Evolutionary conservation across 2,888 invertebrate species (phyloP).

Genomic region (Metacarcinus magister): DNA sequence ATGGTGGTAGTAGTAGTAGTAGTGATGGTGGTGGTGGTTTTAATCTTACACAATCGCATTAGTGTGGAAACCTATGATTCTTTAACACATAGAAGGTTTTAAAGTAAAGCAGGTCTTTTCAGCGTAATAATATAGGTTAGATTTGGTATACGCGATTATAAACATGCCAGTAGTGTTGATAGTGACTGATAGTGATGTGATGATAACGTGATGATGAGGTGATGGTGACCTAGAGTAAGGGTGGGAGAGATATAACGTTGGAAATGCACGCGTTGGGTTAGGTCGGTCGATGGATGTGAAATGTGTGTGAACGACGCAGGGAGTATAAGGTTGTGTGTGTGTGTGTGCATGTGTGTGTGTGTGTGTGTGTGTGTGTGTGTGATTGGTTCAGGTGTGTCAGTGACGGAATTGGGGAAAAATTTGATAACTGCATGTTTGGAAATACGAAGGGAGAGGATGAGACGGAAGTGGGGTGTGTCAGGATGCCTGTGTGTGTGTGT

Average conservation of each 20-base stretch:
- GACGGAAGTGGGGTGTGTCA: too few relatives aligned
- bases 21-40: neutral
- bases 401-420: neutral
- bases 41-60: neutral
- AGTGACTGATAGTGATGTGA: neutral
- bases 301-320: neutral
- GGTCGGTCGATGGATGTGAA: neutral
- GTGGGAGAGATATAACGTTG: neutral
- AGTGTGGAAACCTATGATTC: too few relatives aligned
- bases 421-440: neutral
- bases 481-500: neutral
- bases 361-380: conserved; percentile 11
- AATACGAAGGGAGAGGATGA: neutral
- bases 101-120: too few relatives aligned
- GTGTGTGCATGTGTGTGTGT: conserved; percentile 49
- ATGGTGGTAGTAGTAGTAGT: neutral
- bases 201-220: too few relatives aligned
- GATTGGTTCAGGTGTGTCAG: neutral
- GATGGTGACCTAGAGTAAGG: too few relatives aligned
- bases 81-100: too few relatives aligned
- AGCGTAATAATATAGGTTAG: too few relatives aligned
- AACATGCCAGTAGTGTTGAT: neutral
- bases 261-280: neutral
- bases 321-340: conserved; percentile 1
- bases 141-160: neutral